These are phyloP conservation scores for Lacerta viridis DNA, from an alignment of 2,797 vertebrate genomes.

Conservation along the genomic window DNA sequence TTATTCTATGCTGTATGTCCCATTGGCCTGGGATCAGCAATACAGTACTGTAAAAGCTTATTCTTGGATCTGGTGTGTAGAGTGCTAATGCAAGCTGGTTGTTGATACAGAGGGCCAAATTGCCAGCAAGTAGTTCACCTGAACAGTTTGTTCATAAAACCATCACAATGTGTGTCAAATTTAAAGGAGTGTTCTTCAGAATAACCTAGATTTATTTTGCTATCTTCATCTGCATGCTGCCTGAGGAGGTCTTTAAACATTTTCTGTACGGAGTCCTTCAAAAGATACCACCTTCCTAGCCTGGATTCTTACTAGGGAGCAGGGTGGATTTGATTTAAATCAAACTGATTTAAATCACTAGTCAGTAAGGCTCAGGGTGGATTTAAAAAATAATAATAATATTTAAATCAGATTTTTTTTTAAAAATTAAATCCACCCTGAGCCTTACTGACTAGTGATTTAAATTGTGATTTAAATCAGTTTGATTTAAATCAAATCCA, in stretches of 20 bases:
- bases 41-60: background rate
- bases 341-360: too few species aligned
- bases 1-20: background rate
- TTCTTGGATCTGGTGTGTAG: background rate
- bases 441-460: too few species aligned
- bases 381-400: too few species aligned
- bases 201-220: background rate
- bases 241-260: background rate
- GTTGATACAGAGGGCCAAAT: background rate
- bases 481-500: too few species aligned
- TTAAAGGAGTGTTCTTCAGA: background rate
- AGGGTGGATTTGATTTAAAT: too few species aligned
- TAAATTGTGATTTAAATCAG: too few species aligned
- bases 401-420: too few species aligned
- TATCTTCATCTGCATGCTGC: background rate
- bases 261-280: background rate
- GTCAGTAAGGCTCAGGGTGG: too few species aligned
- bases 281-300: background rate
- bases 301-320: background rate
- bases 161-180: background rate
- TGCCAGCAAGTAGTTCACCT: background rate
- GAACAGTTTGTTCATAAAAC: background rate
- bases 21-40: background rate
- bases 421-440: too few species aligned
- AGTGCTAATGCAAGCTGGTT: background rate